Evolutionary conservation across 2,113 vertebrate species (phyloP), one percentile per base, ranked within the genome.

Genomic region (Barbus barbus): DNA sequence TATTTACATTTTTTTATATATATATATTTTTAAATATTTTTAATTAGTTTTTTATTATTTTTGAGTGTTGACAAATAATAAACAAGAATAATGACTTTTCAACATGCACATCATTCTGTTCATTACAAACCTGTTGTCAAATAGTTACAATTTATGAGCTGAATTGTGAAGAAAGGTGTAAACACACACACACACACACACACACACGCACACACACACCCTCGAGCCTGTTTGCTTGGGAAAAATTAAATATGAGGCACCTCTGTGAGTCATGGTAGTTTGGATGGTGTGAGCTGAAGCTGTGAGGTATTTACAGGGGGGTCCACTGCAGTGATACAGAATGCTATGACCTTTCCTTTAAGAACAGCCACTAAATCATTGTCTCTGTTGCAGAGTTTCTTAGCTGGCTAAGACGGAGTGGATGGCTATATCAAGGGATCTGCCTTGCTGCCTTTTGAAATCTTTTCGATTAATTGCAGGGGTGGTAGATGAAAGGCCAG

Each of bases 381-480:
- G 87, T 90, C 85, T 78, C 87, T 24, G 83, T 88, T n/a, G 80
- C 87, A 89, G 87, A 71, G 83, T 90, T 90, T 89, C 91, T 84
- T 86, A 86, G 86, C 76, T 82, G 87, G 83, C 83, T 81, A 82
- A 90, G 89, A 90, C 88, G 82, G 91, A 92, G 90, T 88, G 85
- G 89, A 91, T 88, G 84, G 85, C 81, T 76, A 79, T 88, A 92
- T 93, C 93, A 87, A 63, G 92, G 89, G 92, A 93, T 93, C 86
- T 85, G 86, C 86, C 86, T 88, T 84, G 24, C 82, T 89, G 90
- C 90, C 92, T 92, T 90, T 89, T 78, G 85, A 92, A 92, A 89
- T 88, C 90, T 89, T 87, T 90, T 90, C 90, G 89, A 92, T 94
- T 94, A 94, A 93, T 91, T 91, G 92, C 88, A 74, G 89, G 88